These are phyloP conservation scores for Telmatherina bonti DNA, from an alignment of 2,797 vertebrate species.

Conservation along the genomic window DNA sequence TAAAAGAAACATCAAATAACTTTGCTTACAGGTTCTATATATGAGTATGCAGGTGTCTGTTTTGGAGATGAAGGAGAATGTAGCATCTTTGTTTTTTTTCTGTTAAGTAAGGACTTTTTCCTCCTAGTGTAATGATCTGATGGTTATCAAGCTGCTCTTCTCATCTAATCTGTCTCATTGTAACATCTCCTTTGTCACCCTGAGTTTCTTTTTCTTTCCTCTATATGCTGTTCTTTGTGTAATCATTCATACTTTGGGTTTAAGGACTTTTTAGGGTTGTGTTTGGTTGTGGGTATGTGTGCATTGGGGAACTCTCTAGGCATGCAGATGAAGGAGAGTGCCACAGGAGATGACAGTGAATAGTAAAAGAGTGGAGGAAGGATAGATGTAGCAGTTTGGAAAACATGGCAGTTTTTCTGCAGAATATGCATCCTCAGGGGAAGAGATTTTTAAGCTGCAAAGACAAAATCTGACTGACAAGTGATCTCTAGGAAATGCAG, in stretches of 20 bases:
- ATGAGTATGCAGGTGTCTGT: background rate
- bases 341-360: constrained; percentile 62
- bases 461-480: constrained; percentile 48
- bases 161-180: constrained; percentile 4
- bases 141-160: background rate
- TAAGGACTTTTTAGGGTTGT: constrained; percentile 31
- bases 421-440: constrained; percentile 49
- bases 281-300: constrained; percentile 27
- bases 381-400: constrained; percentile 51
- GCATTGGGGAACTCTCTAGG: constrained; percentile 52
- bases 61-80: background rate
- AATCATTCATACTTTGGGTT: constrained; percentile 41
- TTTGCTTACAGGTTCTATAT: background rate
- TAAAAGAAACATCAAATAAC: too few species aligned
- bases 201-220: constrained; percentile 18
- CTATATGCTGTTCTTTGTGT: constrained; percentile 15
- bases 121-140: constrained; percentile 16
- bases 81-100: constrained; percentile 7
- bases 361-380: constrained; percentile 48
- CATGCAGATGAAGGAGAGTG: constrained; percentile 50
- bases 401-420: constrained; percentile 60
- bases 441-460: constrained; percentile 29
- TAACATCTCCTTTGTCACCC: constrained; percentile 6
- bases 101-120: background rate
- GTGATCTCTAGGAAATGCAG: constrained; percentile 28